Conservation (phyloP, 2,888 invertebrate species). For the Drosophila helvetica region DNA sequence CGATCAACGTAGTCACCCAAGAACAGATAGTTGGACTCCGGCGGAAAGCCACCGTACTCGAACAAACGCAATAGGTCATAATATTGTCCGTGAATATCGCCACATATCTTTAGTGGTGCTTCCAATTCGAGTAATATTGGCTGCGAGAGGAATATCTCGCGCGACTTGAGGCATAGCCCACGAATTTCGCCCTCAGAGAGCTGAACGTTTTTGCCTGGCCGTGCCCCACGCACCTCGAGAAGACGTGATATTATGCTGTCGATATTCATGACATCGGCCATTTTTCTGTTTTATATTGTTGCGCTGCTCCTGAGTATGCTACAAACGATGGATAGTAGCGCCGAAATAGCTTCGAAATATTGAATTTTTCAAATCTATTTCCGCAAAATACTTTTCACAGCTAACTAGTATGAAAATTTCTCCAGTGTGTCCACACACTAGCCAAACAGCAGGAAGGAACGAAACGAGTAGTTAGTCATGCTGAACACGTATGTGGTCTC, state of each 20-base stretch:
- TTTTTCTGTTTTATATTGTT: slow-evolving; percentile 61
- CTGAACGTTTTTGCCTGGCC: slow-evolving; percentile 99
- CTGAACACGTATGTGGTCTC: slow-evolving; percentile 28
- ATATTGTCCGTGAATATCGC: slow-evolving; percentile 99
- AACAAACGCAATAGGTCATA: slow-evolving; percentile 98
- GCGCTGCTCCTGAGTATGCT: slow-evolving; percentile 53
- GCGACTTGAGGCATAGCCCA: slow-evolving; percentile 98
- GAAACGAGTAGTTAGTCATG: slow-evolving; percentile 59
- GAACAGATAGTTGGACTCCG: slow-evolving; percentile 99
- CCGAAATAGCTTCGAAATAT: slow-evolving; percentile 54
- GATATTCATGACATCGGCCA: slow-evolving; percentile 83
- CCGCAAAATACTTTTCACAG: slow-evolving; percentile 74
- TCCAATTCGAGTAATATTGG: slow-evolving; percentile 99
- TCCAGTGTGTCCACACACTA: slow-evolving; percentile 71
- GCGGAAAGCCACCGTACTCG: slow-evolving; percentile 99
- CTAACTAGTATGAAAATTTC: slow-evolving; percentile 77
- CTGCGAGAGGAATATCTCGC: slow-evolving; percentile 99
- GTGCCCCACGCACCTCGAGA: slow-evolving; percentile 93
- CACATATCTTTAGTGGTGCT: slow-evolving; percentile 99
- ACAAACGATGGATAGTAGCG: slow-evolving; percentile 61
- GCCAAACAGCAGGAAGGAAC: slow-evolving; percentile 60
- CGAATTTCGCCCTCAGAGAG: slow-evolving; percentile 99
- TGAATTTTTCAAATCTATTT: slow-evolving; percentile 63
- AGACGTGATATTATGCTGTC: slow-evolving; percentile 83
- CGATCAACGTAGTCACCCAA: slow-evolving; percentile 99